phyloP scores from a whole-genome alignment of 2,888 invertebrate species.

The Orthosia gothica region DNA sequence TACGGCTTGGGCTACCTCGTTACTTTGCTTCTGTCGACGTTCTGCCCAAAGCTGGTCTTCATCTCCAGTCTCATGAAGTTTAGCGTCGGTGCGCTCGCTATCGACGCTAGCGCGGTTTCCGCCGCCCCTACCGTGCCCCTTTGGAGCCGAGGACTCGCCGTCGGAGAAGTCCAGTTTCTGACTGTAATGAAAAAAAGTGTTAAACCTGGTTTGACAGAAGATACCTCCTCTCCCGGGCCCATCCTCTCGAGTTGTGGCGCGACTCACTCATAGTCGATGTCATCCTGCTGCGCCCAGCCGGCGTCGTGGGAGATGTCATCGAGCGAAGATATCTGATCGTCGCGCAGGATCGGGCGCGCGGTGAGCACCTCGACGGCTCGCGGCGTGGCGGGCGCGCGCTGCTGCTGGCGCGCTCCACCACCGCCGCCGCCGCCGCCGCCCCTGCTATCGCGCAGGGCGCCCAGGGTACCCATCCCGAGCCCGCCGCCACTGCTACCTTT shows the following conservation, averaged over 20 bases:
- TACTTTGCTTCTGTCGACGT: constrained; percentile 93
- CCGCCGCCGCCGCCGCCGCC: constrained; percentile 72
- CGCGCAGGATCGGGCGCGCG: constrained; percentile 97
- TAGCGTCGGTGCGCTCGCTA: constrained; percentile 83
- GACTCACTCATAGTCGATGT: constrained; percentile 97
- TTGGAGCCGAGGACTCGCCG: constrained; percentile 93
- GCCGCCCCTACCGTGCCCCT: constrained; percentile 80
- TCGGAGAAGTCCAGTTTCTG: constrained; percentile 98
- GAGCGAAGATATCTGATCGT: constrained; percentile 97
- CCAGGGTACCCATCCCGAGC: constrained; percentile 87
- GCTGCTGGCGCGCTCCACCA: constrained; percentile 69
- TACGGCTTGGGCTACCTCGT: constrained; percentile 95
- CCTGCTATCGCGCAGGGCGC: constrained; percentile 82
- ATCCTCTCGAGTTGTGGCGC: not conserved
- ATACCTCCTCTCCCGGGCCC: no score
- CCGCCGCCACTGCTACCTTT: constrained; percentile 89
- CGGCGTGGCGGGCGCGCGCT: constrained; percentile 81
- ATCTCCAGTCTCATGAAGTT: constrained; percentile 84
- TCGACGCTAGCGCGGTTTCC: constrained; percentile 81
- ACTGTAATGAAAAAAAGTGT: constrained; percentile 84
- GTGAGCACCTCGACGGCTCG: constrained; percentile 93
- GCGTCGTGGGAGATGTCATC: constrained; percentile 97
- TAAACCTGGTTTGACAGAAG: not conserved
- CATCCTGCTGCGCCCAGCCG: constrained; percentile 98
- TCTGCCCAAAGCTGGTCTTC: constrained; percentile 93